Base-by-base conservation (phyloP, 2,888 invertebrate species). In the Heliconius charithonia region DNA sequence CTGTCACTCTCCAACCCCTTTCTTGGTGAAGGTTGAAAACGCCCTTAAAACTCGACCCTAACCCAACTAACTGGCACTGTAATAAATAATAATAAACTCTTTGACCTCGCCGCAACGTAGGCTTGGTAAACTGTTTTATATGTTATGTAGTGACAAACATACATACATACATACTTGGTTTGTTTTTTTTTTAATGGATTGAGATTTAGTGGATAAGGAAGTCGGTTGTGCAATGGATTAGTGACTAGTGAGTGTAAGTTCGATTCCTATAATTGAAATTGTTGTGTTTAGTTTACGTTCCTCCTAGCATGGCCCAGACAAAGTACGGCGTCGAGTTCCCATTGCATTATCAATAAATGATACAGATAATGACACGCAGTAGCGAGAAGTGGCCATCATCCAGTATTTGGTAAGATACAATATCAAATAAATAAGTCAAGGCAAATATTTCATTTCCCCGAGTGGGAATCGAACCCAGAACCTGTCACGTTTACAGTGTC, bases 91-190 rank as follows among this genome's bases (percentile, higher is more conserved):
- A 81, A 73, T 71, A 77, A 77, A 78, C 78, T 76, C 75, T 81
- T 81, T 81, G 82, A 82, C 81, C 83, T 80, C 70, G 70, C 81
- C 78, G 71, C 81, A 79, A 81, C 79, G 80, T 78, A 80, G 79
- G 75, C 77, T 81, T 71, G 76, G 80, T 75, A 72, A 25, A 77
- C 84, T 81, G 83, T 80, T 81, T 81, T 84, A 80, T 83, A 76
- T 81, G 79, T 79, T 79, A n/a, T 82, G 82, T 85, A 63, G 41
- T 25, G 25, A 81, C 82, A 75, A 77, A 81, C 78, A 80, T 83
- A 83, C 25, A 63, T 59, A 59, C 10, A 59, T 27, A 63, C 0
- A 2, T 63, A 27, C 16, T 51, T 7, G 22, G 22, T 51, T 51
- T 51, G 51, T 51, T 51, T 51, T 62, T 51, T 19, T 25, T 62